Percentiles rank a stretch among this genome's conserved stretches.
Evolutionary conservation across 1,140 invertebrate species (phyloP).

Genomic region (Amyelois transitella): DNA sequence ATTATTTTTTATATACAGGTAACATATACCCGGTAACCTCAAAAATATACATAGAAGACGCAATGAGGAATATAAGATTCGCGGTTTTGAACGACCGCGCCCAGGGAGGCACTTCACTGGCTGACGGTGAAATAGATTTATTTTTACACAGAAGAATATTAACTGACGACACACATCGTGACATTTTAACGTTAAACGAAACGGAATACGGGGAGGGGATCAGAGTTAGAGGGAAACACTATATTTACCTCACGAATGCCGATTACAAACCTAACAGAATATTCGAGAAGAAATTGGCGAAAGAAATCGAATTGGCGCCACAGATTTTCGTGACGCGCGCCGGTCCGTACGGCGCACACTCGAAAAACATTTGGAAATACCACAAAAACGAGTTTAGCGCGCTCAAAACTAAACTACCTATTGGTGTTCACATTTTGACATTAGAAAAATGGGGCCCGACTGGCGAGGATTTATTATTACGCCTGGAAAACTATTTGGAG

Average conservation of each 20-base stretch:
- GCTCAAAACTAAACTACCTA: conserved; percentile 75
- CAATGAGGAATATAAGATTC: conserved; percentile 70
- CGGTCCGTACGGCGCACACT: not conserved
- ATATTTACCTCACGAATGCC: conserved; percentile 38
- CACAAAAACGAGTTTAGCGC: conserved; percentile 31
- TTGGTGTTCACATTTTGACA: conserved; percentile 89
- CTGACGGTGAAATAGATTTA: conserved; percentile 83
- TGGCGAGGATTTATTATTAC: conserved; percentile 78
- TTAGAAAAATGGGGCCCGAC: conserved; percentile 84
- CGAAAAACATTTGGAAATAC: conserved; percentile 15
- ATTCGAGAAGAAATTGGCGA: conserved; percentile 48
- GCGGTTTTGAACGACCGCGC: conserved; percentile 88
- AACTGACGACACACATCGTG: conserved; percentile 91
- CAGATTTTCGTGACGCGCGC: conserved; percentile 19
- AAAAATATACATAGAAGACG: conserved; percentile 83
- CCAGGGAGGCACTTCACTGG: conserved; percentile 88
- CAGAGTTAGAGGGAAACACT: conserved; percentile 85
- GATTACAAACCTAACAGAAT: conserved; percentile 38
- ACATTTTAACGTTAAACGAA: conserved; percentile 89
- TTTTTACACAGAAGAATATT: conserved; percentile 92
- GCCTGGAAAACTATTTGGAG: conserved; percentile 92
- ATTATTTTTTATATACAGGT: conserved; percentile 30
- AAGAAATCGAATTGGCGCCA: conserved; percentile 35
- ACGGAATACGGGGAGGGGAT: conserved; percentile 83
- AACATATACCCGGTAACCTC: conserved; percentile 97